Base-by-base conservation (phyloP, 1,140 invertebrate genomes). In the Euura saliciscinereae region DNA sequence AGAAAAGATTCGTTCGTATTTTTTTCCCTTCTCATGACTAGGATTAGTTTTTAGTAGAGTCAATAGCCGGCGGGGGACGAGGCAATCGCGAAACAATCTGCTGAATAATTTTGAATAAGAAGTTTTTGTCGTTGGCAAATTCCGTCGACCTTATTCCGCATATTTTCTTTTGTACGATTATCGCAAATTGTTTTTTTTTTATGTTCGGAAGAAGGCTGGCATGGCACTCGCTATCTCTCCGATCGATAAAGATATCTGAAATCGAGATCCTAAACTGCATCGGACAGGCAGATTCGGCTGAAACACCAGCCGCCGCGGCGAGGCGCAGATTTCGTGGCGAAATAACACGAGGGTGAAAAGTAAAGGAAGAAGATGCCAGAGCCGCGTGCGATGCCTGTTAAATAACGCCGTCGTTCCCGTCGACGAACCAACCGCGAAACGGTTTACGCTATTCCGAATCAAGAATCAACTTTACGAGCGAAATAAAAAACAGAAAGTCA, bases 381-480 rank as follows among this genome's bases (percentile, higher is more conserved):
- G 8, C 13, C 10, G 2, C 51, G 2, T 71, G 70, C 70, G 45
- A 8, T 13, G 44, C 51, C 43, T 43, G 10, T 71, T 28, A 44
- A 65, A 65, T 44, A 42, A 65, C 51, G 44, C 43, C 70, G 70
- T 44, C 64, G 66, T 69, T 69, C 64, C 64, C 68, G 68, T 59
- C 64, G 43, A 45, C 13, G 45, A 51, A 59, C 45, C n/a, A 64
- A 71, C 66, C 70, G 59, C 70, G 59, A 71, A 71, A 65, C 70
- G 70, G 43, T 71, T 65, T 45, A 28, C 45, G 45, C 42, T 70
- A 69, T 76, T 72, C 68, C 59, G 72, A 76, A 76, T 72, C 75
- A 74, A 71, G 70, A 76, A 74, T 74, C 75, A 65, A 76, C 70
- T 77, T 77, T 77, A 77, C 66, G 73, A 73, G 44, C 65, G 65